Evolutionary conservation across 2,888 invertebrate species (phyloP).

Genomic region (Macrophya annulata): DNA sequence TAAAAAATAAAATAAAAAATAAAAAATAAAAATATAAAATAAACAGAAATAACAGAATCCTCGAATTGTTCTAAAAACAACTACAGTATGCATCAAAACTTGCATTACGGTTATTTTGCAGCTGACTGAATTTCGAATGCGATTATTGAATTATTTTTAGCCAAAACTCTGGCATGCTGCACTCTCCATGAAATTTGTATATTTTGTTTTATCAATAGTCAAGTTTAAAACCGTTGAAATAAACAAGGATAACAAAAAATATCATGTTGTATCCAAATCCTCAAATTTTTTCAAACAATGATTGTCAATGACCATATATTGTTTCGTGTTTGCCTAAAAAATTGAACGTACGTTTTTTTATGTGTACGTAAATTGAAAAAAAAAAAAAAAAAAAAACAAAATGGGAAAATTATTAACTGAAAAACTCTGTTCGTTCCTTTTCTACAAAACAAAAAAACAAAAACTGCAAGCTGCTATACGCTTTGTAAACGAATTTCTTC

Average conservation of each 20-base stretch:
- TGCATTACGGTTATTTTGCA: background rate
- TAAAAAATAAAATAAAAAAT: background rate
- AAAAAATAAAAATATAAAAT: background rate
- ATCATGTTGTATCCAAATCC: background rate
- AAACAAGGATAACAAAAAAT: background rate
- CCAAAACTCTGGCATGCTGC: background rate
- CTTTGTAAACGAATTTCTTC: background rate
- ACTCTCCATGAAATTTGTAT: background rate
- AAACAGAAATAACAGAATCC: background rate
- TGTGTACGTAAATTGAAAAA: background rate
- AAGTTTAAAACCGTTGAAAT: background rate
- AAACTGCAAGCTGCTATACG: too few relatives aligned
- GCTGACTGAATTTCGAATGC: background rate
- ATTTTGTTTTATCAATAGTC: background rate
- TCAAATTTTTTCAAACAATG: background rate
- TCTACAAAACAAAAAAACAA: background rate
- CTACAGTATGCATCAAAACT: background rate
- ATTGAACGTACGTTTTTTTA: background rate
- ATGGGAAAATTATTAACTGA: background rate
- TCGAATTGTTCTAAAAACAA: background rate
- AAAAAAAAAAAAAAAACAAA: background rate
- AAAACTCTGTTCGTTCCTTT: too few relatives aligned
- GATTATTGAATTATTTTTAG: conserved; percentile 31
- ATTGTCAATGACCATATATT: background rate
- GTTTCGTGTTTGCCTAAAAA: background rate